A percentile compares a stretch with the other conserved stretches of the same genome.
These are phyloP conservation scores for Pipa parva DNA, from an alignment of 2,113 vertebrate genomes.

Conservation along the genomic window DNA sequence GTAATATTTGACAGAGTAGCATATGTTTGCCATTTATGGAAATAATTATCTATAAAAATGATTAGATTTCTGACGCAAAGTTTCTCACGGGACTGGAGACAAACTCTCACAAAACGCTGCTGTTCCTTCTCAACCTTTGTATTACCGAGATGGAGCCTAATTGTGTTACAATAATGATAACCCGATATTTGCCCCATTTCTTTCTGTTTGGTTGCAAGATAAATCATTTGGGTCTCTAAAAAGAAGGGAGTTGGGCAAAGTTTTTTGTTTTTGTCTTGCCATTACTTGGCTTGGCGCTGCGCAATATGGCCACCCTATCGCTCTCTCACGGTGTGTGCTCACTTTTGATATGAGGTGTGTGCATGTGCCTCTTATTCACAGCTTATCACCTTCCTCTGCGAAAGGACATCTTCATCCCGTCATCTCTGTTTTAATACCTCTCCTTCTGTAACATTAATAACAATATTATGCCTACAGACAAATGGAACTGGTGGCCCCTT, in stretches of 20 bases:
- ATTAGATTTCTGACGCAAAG: too few species aligned
- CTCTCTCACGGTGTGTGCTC: constrained; percentile 2
- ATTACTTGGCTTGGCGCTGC: constrained; percentile 9
- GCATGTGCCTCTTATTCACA: constrained; percentile 13
- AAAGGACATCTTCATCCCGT: constrained; percentile 2
- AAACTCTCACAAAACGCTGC: constrained; percentile 9
- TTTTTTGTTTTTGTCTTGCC: not conserved
- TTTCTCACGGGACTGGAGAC: not conserved
- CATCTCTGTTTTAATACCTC: constrained; percentile 7
- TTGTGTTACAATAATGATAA: not conserved
- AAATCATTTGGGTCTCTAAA: not conserved
- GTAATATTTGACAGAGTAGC: too few species aligned
- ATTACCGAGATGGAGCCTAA: not conserved
- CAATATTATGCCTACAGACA: constrained; percentile 6
- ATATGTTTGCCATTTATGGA: not conserved
- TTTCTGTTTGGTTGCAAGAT: not conserved
- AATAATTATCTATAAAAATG: too few species aligned
- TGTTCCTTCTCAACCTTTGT: constrained; percentile 8
- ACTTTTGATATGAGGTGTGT: constrained; percentile 5
- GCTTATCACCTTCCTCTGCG: not conserved
- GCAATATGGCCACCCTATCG: constrained; percentile 1
- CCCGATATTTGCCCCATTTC: not conserved
- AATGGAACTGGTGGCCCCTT: not conserved
- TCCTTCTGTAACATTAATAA: constrained; percentile 17
- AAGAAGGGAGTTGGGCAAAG: not conserved